These are phyloP conservation scores for Notarius quadriscutis DNA, from an alignment of 2,113 vertebrate genomes.

Conservation along the genomic window DNA sequence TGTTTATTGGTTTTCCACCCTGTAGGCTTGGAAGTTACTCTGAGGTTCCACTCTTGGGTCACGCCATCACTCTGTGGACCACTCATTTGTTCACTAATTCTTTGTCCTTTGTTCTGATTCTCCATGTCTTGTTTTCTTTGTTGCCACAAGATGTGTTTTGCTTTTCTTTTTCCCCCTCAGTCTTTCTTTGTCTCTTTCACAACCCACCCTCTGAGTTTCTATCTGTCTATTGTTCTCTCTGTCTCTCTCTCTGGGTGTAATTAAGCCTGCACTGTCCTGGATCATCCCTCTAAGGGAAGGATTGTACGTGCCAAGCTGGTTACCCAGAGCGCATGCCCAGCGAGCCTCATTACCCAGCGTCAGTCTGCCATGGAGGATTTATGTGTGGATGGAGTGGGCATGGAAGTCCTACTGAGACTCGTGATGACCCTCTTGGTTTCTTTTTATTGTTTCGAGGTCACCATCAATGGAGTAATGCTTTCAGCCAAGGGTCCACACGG, in stretches of 20 bases:
- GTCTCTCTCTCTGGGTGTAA: conserved; percentile 60
- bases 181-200: neutral
- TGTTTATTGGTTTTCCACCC: conserved; percentile 36
- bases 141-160: neutral
- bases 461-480: conserved; percentile 9
- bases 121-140: neutral
- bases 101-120: conserved; percentile 5
- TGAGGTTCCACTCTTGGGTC: conserved; percentile 12
- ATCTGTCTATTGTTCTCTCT: conserved; percentile 19
- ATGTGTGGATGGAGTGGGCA: conserved; percentile 69
- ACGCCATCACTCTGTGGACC: neutral
- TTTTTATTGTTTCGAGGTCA: conserved; percentile 30
- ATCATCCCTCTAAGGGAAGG: conserved; percentile 46
- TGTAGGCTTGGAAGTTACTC: conserved; percentile 26
- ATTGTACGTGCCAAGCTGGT: conserved; percentile 54
- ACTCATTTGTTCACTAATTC: neutral
- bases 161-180: neutral
- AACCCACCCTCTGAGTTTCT: neutral
- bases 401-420: conserved; percentile 25
- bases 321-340: conserved; percentile 65
- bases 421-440: neutral
- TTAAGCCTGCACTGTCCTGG: conserved; percentile 65
- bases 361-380: conserved; percentile 69
- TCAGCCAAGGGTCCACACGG: neutral
- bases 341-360: conserved; percentile 76